A percentile compares a stretch with the other conserved stretches of the same genome.
These are phyloP conservation scores for Chanos chanos DNA, from an alignment of 2,797 vertebrate species.

Conservation along the genomic window DNA sequence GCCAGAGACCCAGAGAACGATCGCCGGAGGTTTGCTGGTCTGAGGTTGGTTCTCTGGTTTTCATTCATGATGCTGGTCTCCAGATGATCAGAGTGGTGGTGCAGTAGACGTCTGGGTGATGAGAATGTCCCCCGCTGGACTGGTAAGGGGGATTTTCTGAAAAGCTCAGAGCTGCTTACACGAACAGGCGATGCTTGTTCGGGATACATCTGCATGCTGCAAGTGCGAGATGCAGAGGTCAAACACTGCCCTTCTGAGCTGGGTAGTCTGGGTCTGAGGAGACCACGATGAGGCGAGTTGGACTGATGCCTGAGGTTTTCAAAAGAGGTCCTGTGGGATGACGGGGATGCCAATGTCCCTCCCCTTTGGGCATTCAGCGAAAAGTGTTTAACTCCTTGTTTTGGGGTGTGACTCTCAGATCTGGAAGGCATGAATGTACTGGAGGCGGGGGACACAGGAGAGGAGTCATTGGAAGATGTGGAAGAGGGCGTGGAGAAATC, in stretches of 20 bases:
- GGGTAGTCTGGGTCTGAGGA: constrained; percentile 28
- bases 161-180: background rate
- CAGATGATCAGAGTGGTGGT: background rate
- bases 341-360: constrained; percentile 3
- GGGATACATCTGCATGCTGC: constrained; percentile 9
- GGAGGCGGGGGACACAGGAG: background rate
- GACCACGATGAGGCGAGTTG: constrained; percentile 23
- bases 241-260: constrained; percentile 15
- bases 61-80: constrained; percentile 14
- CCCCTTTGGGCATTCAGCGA: constrained; percentile 8
- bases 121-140: background rate
- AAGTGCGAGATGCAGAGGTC: constrained; percentile 38
- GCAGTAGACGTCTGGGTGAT: background rate
- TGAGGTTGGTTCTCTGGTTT: constrained; percentile 3
- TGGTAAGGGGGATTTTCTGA: constrained; percentile 10
- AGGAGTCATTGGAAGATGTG: background rate
- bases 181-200: constrained; percentile 8
- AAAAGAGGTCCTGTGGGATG: background rate
- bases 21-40: background rate
- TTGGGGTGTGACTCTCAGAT: background rate
- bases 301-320: background rate
- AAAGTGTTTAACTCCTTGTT: constrained; percentile 14
- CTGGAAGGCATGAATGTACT: constrained; percentile 13
- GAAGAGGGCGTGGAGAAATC: constrained; percentile 40
- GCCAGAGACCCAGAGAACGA: constrained; percentile 44